Conservation (phyloP, 2,888 invertebrate species). For the Apodemia hepburni region DNA sequence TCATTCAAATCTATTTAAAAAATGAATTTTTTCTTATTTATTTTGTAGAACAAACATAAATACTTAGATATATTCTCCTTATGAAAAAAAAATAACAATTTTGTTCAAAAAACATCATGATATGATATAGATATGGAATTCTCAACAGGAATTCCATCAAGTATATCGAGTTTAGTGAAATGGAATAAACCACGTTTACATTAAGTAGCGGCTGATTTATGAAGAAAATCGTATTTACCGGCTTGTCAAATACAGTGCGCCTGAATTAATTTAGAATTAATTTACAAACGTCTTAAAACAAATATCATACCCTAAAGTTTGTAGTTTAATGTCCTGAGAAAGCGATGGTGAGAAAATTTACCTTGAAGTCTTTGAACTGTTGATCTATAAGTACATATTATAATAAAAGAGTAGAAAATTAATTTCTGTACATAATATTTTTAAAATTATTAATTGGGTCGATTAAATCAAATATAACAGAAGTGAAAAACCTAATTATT, state of each 20-base stretch:
- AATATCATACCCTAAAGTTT: background rate
- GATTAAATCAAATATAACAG: too few species aligned
- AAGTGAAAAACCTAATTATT: too few species aligned
- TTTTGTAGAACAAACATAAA: too few species aligned
- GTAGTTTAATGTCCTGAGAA: background rate
- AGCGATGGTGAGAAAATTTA: background rate
- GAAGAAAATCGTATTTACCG: background rate
- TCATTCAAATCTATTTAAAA: too few species aligned
- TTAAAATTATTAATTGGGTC: too few species aligned
- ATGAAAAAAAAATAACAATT: too few species aligned
- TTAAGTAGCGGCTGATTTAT: background rate
- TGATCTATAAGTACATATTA: too few species aligned
- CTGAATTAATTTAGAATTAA: background rate
- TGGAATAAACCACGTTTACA: background rate
- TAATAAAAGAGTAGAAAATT: too few species aligned
- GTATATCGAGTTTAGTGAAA: background rate
- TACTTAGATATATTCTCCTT: too few species aligned
- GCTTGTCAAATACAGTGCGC: slow-evolving; percentile 10
- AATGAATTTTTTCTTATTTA: too few species aligned
- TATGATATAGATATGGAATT: background rate
- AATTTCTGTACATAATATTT: too few species aligned
- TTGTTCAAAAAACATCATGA: too few species aligned
- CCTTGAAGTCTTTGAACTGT: background rate
- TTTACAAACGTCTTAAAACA: background rate
- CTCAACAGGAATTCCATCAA: background rate